These are phyloP conservation scores for Ecliptopera silaceata DNA, from an alignment of 2,888 invertebrate species.

Conservation along the genomic window DNA sequence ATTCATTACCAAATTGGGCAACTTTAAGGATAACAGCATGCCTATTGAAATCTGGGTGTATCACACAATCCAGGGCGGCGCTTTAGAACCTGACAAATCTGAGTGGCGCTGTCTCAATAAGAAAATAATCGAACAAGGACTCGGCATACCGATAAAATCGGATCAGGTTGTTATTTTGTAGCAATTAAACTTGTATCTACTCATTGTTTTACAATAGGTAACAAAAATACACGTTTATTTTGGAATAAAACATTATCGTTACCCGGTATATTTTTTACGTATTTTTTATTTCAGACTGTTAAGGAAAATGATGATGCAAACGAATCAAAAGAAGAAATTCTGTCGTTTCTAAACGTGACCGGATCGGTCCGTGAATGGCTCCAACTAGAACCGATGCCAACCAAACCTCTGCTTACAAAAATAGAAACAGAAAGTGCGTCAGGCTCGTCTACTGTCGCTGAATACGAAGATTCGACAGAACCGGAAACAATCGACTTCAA, in stretches of 20 bases:
- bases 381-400: constrained; percentile 62
- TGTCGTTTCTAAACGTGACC: constrained; percentile 66
- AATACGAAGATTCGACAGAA: constrained; percentile 35
- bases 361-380: constrained; percentile 70
- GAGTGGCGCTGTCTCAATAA: constrained; percentile 87
- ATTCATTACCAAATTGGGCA: constrained; percentile 82
- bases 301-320: constrained; percentile 20
- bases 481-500: constrained; percentile 19
- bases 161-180: constrained; percentile 45
- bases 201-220: no score
- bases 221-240: background rate
- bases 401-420: constrained; percentile 44
- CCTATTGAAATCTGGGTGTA: constrained; percentile 87
- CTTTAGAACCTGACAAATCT: constrained; percentile 85
- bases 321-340: constrained; percentile 47
- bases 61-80: constrained; percentile 82
- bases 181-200: background rate
- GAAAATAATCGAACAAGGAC: constrained; percentile 85
- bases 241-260: background rate
- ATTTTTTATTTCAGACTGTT: constrained; percentile 8
- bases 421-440: constrained; percentile 36
- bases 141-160: constrained; percentile 77
- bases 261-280: background rate
- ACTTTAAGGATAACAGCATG: constrained; percentile 74
- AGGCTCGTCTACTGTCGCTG: constrained; percentile 40